Evolutionary conservation across 2,888 invertebrate genomes (phyloP).

Genomic region (Mamestra brassicae): DNA sequence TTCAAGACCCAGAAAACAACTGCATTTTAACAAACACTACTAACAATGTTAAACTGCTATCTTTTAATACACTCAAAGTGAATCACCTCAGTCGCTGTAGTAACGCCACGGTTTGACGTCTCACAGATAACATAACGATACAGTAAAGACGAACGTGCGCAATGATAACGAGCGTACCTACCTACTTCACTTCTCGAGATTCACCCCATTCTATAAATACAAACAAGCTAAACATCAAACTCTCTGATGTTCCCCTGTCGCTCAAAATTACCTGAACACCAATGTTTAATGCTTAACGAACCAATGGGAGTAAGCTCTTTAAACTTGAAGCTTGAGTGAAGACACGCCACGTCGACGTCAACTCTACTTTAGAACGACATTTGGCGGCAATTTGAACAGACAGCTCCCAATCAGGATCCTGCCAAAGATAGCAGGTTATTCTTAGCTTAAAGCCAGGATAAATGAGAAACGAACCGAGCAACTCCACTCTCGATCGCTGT

Average conservation of each 20-base stretch:
- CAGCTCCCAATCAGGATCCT: conserved; percentile 60
- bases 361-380: conserved; percentile 56
- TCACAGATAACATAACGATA: conserved; percentile 43
- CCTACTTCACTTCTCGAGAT: conserved; percentile 21
- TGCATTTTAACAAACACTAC: neutral
- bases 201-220: conserved; percentile 33
- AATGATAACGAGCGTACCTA: conserved; percentile 39
- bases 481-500: conserved; percentile 39
- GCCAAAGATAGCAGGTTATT: conserved; percentile 61
- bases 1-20: neutral
- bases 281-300: conserved; percentile 57
- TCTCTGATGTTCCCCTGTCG: conserved; percentile 49
- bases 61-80: conserved; percentile 17
- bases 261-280: conserved; percentile 53
- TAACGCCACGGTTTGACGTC: conserved; percentile 26
- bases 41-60: neutral
- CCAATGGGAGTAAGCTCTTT: conserved; percentile 59
- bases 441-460: conserved; percentile 58
- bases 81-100: conserved; percentile 29
- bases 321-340: conserved; percentile 45
- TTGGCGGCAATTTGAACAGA: conserved; percentile 55
- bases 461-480: conserved; percentile 52
- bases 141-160: conserved; percentile 25
- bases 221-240: conserved; percentile 38
- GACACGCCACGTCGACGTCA: conserved; percentile 42